These are phyloP conservation scores for Gila orcuttii DNA, from an alignment of 2,113 vertebrate species.

Conservation along the genomic window DNA sequence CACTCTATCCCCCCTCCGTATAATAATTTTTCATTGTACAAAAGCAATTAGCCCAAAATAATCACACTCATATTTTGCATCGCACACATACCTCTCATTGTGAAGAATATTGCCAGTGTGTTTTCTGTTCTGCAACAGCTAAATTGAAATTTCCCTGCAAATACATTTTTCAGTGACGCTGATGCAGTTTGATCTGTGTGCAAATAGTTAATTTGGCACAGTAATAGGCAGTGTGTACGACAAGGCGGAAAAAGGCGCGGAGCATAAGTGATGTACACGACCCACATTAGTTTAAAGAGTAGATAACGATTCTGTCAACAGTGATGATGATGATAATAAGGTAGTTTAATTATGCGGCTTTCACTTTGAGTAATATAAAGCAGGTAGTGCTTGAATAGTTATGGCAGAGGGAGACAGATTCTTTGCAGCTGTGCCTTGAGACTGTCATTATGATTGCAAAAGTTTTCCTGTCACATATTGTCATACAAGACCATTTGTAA, in stretches of 20 bases:
- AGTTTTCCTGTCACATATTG: conserved; percentile 59
- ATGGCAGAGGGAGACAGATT: conserved; percentile 30
- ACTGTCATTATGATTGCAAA: conserved; percentile 53
- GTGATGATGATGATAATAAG: conserved; percentile 46
- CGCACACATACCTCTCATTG: conserved; percentile 3
- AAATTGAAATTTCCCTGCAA: conserved; percentile 43
- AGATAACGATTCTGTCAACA: conserved; percentile 49
- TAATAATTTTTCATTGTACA: conserved; percentile 42
- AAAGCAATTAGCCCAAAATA: conserved; percentile 41
- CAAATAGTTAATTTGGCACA: conserved; percentile 39
- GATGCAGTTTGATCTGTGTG: conserved; percentile 36
- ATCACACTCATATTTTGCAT: conserved; percentile 23
- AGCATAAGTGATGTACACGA: conserved; percentile 4
- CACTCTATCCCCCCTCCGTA: background rate
- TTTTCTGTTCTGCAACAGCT: conserved; percentile 26
- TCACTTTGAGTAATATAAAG: conserved; percentile 27
- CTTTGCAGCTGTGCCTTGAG: conserved; percentile 51
- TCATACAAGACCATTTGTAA: conserved; percentile 52
- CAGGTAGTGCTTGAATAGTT: conserved; percentile 44
- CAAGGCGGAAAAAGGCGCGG: background rate
- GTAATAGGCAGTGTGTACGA: conserved; percentile 27
- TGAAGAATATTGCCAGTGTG: conserved; percentile 34
- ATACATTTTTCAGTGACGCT: conserved; percentile 36
- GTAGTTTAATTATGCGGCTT: conserved; percentile 27
- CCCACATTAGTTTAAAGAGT: conserved; percentile 32